Evolutionary conservation across 2,113 vertebrate species (phyloP), one percentile per base, ranked within the genome.

Genomic region (Boulengeromyrus knoepffleri): DNA sequence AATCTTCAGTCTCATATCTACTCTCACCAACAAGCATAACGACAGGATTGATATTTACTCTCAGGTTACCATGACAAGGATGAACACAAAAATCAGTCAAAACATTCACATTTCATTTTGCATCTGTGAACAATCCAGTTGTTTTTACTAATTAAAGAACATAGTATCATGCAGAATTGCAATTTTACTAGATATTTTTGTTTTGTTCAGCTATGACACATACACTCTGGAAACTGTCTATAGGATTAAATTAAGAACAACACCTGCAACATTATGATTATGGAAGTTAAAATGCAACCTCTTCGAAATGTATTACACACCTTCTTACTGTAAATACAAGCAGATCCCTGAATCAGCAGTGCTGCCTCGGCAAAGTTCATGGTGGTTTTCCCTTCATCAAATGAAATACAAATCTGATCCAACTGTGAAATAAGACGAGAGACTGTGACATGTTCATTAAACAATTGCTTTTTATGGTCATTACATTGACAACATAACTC

Each of bases 331-430:
- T 99, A 99, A 93, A 99, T 94, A 58, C 96, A 98, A 49, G 97
- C 95, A 0, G 98, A 98, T 0, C 98, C 98, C 91, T 99, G 98
- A 92, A 99, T 98, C 77, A 99, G 19, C 90, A 99, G 93, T 0
- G 98, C 98, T 0, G 98, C 98, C 62, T 99, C 97, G 0, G 94
- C 96, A 93, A 99, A 99, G 91, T 99, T 99, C 96, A 99, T 97
- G 15, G 95, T 96, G 39, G 96, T 98, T 88, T 94, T 96, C 1
- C 98, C 98, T 0, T 96, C 97, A 24, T 99, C 98, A 0, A 99
- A 98, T n/a, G 97, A 97, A 86, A 99, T 97, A 92, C 96, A 96
- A 95, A 99, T 97, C 36, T 97, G 96, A 12, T 99, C 98, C 94
- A 99, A 92, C 98, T 99, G 0, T 4, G 0, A 53, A 17, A 86